These are phyloP conservation scores for Varroa destructor DNA, from an alignment of 1,140 invertebrate genomes.

Conservation along the genomic window DNA sequence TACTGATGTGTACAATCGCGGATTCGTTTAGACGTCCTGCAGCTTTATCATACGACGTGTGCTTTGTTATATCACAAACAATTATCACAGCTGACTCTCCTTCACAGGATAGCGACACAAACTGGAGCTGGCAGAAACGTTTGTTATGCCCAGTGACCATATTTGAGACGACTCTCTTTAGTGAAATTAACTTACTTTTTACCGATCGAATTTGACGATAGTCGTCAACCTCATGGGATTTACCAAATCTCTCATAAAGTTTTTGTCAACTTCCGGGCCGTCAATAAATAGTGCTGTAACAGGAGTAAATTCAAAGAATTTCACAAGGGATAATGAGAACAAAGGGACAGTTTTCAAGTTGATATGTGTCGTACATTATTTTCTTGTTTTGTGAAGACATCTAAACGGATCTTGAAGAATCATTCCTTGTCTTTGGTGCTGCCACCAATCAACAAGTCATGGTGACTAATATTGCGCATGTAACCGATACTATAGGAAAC, in stretches of 20 bases:
- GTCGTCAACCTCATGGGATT: conserved; percentile 99
- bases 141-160: conserved; percentile 99
- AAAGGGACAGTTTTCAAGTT: too few species aligned
- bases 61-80: conserved; percentile 97
- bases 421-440: too few species aligned
- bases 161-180: conserved; percentile 76
- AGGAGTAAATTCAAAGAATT: conserved; percentile 29
- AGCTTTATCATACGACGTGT: conserved; percentile 97
- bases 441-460: too few species aligned
- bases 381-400: too few species aligned
- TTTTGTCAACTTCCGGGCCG: conserved; percentile 98
- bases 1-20: conserved; percentile 90
- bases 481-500: too few species aligned
- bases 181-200: conserved; percentile 71
- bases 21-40: conserved; percentile 92
- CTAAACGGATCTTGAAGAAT: too few species aligned
- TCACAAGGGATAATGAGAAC: too few species aligned
- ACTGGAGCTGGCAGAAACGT: conserved; percentile 78
- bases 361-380: too few species aligned
- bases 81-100: conserved; percentile 87
- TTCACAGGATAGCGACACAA: conserved; percentile 83
- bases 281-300: conserved; percentile 97
- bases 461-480: too few species aligned
- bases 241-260: conserved; percentile 93
- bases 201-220: conserved; percentile 98